These are phyloP conservation scores for Balearica regulorum DNA, from an alignment of 2,797 vertebrate genomes.

Conservation along the genomic window DNA sequence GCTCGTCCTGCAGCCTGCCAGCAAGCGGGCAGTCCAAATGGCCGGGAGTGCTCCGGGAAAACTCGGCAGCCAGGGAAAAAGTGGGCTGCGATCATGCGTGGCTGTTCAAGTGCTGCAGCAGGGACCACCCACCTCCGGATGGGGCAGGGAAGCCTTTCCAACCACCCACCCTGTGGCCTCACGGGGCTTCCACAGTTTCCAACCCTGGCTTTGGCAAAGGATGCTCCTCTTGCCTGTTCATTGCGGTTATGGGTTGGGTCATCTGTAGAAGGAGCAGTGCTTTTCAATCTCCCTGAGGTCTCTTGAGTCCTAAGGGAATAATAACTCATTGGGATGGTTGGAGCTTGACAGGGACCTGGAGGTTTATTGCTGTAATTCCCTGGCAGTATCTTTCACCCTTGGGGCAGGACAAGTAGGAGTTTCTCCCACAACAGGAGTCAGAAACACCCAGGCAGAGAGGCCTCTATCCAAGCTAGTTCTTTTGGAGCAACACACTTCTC, in stretches of 20 bases:
- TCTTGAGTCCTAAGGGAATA: not conserved
- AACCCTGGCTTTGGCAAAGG: not conserved
- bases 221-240: not conserved
- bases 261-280: not conserved
- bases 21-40: fast-evolving
- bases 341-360: not conserved
- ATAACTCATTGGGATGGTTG: conserved; percentile 9
- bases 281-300: not conserved
- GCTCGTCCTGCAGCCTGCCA: not conserved
- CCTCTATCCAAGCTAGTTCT: not conserved
- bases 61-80: fast-evolving
- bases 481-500: not conserved
- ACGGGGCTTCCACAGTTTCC: not conserved
- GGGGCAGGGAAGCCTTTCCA: not conserved
- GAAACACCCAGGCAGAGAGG: conserved; percentile 15
- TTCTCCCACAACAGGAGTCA: conserved; percentile 8
- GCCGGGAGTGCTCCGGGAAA: fast-evolving
- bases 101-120: not conserved
- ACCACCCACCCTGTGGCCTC: fast-evolving
- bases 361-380: conserved; percentile 27
- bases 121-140: fast-evolving
- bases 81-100: fast-evolving
- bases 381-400: conserved; percentile 16
- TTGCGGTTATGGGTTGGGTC: not conserved
- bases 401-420: conserved; percentile 23